Evolutionary conservation across 2,113 vertebrate species (phyloP).

Genomic region (Nothobranchius furzeri): DNA sequence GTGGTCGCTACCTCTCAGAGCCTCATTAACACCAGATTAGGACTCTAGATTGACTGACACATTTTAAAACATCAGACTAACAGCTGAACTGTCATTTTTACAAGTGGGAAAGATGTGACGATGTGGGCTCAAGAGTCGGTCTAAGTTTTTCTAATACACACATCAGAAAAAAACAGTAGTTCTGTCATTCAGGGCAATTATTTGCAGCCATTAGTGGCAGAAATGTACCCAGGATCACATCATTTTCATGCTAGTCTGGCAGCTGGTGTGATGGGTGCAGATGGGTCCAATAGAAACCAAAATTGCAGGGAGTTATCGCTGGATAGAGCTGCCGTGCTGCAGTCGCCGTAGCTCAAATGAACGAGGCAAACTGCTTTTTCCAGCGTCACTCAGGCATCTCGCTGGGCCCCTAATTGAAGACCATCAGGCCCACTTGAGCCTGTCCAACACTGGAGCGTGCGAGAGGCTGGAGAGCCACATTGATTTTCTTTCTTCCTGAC

Average conservation of each 20-base stretch:
- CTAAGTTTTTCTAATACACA: slow-evolving; percentile 11
- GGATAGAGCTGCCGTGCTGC: slow-evolving; percentile 28
- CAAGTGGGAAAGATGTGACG: slow-evolving; percentile 5
- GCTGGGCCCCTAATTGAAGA: slow-evolving; percentile 60
- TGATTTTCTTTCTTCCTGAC: slow-evolving; percentile 42
- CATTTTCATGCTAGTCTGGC: slow-evolving; percentile 54
- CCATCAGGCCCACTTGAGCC: slow-evolving; percentile 65
- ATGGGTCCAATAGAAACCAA: slow-evolving; percentile 46
- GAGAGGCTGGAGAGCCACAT: slow-evolving; percentile 25
- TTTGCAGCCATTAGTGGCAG: slow-evolving; percentile 60
- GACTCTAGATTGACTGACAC: slow-evolving; percentile 50
- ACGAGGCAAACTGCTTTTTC: slow-evolving; percentile 62
- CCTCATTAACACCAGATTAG: slow-evolving; percentile 30
- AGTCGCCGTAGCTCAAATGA: slow-evolving; percentile 49
- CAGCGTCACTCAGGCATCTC: slow-evolving; percentile 55
- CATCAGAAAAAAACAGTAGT: slow-evolving; percentile 14
- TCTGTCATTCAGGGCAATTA: slow-evolving; percentile 50
- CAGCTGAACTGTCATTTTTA: slow-evolving; percentile 22
- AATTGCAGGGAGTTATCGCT: slow-evolving; percentile 57
- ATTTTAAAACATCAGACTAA: slow-evolving; percentile 6
- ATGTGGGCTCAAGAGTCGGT: background rate
- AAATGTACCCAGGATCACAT: slow-evolving; percentile 54
- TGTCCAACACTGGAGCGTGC: slow-evolving; percentile 35
- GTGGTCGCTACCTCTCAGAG: slow-evolving; percentile 41
- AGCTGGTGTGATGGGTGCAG: slow-evolving; percentile 48